Conservation (phyloP, 2,797 vertebrate species). For the Onychomys arenicola region DNA sequence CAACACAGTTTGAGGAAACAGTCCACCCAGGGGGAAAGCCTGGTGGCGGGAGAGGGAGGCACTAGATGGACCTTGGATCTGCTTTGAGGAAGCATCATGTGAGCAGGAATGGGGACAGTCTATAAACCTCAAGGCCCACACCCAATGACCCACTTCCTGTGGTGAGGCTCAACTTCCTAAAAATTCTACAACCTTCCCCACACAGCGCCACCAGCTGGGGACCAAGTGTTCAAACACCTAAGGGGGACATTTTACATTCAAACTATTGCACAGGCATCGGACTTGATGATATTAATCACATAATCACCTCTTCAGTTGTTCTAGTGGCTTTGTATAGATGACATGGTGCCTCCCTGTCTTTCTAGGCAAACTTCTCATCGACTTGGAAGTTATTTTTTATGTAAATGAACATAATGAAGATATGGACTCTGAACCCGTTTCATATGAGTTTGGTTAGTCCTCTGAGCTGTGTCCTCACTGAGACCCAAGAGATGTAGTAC, state of each 20-base stretch:
- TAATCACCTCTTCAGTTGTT: background rate
- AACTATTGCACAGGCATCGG: background rate
- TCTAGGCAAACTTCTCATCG: conserved; percentile 32
- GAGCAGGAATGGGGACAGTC: background rate
- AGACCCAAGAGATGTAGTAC: background rate
- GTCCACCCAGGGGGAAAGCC: background rate
- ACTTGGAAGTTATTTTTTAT: background rate
- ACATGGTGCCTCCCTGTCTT: background rate
- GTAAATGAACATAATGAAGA: background rate
- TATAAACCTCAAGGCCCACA: background rate
- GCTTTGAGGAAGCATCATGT: background rate
- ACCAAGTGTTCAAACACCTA: background rate
- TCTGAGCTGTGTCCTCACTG: background rate
- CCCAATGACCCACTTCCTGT: background rate
- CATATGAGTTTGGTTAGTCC: conserved; percentile 18
- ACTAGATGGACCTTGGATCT: too few species aligned
- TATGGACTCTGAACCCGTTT: background rate
- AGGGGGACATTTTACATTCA: background rate
- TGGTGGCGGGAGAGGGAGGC: background rate
- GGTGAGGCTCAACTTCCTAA: background rate
- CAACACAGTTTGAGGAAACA: background rate
- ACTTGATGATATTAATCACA: background rate
- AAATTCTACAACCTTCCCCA: background rate
- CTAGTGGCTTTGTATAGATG: background rate
- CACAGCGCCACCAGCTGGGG: background rate